A percentile compares a stretch with the other conserved stretches of the same genome.
Conservation (phyloP, 2,113 vertebrate genomes). For the Pavo muticus region DNA sequence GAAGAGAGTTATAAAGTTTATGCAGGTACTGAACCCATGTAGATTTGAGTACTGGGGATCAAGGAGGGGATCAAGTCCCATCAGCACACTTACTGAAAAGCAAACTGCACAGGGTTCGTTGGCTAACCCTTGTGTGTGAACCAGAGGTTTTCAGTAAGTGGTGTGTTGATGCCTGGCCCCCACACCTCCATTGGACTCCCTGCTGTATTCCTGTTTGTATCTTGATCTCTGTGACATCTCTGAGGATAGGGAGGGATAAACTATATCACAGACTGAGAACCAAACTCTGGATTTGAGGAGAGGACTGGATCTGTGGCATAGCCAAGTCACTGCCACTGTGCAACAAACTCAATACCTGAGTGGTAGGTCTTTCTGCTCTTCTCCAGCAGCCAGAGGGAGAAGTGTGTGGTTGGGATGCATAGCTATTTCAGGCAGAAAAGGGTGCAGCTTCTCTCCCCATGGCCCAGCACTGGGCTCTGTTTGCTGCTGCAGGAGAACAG, state of each 20-base stretch:
- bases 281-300: not conserved
- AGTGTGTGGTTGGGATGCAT: not conserved
- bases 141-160: not conserved
- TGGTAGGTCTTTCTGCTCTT: not conserved
- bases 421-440: not conserved
- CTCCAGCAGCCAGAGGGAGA: not conserved
- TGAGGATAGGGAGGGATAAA: not conserved
- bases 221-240: not conserved
- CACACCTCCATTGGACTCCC: not conserved
- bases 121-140: not conserved
- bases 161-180: not conserved
- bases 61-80: not conserved
- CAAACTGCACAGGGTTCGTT: accelerated
- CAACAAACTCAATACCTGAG: not conserved
- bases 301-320: not conserved
- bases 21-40: not conserved
- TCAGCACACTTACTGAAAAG: not conserved
- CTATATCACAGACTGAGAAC: not conserved
- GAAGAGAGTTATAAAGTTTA: not conserved
- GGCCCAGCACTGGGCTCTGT: not conserved
- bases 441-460: not conserved
- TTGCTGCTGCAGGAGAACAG: not conserved
- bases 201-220: not conserved
- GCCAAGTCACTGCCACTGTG: not conserved
- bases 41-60: not conserved